These are phyloP conservation scores for Oenanthe melanoleuca DNA, from an alignment of 2,113 vertebrate species.

Conservation along the genomic window DNA sequence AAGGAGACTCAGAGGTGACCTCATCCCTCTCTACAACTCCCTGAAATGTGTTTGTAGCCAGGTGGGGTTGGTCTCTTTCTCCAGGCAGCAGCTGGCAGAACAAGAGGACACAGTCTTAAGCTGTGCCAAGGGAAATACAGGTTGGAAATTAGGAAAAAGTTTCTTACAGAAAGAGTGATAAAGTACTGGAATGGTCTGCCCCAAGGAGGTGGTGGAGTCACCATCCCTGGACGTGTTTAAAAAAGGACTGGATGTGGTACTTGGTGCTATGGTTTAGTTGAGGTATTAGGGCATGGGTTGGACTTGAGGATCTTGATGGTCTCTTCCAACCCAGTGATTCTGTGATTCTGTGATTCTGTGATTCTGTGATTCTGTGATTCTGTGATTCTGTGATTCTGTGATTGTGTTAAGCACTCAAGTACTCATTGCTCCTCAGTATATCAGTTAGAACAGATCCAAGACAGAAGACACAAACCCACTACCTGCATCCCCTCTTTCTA, in stretches of 20 bases:
- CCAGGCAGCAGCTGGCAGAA: background rate
- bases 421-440: background rate
- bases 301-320: background rate
- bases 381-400: no score
- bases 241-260: background rate
- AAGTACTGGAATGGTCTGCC: background rate
- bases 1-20: background rate
- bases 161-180: background rate
- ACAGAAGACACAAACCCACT: background rate
- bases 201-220: background rate
- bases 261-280: background rate
- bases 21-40: background rate
- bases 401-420: background rate
- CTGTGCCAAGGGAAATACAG: background rate
- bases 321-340: background rate
- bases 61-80: background rate
- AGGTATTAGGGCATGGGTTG: background rate
- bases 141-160: background rate
- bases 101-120: rapidly evolving
- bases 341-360: no score
- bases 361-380: background rate
- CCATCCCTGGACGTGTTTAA: background rate
- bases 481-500: background rate
- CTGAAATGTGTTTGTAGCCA: background rate
- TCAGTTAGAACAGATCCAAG: background rate